Base-by-base conservation (phyloP, 1,140 invertebrate species). In the Aphis craccivora region DNA sequence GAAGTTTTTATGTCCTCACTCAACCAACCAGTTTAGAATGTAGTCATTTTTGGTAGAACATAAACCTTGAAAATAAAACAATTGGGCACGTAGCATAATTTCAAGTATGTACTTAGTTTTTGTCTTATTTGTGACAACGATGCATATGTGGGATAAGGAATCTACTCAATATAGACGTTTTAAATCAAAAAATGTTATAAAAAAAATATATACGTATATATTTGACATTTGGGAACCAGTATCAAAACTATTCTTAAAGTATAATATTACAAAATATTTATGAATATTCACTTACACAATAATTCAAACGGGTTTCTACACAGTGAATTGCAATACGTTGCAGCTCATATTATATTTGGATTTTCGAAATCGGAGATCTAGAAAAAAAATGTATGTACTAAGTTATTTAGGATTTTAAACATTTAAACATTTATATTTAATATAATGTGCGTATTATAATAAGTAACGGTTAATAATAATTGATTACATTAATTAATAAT, bases 31-130 rank as follows among this genome's bases (percentile, higher is more conserved):
- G 90, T 91, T 81, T 91, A 91, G 43, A 48, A 91, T 48, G 60
- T 48, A 83, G 67, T 91, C n/a, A 67, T 90, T 60, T 55, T 60
- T 67, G 25, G 51, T 9, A n/a, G 37, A 43, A 83, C 90, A 48
- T 51, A 91, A 91, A 91, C 90, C 90, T 91, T 91, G 90, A 91
- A 91, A 91, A 83, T n/a, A 91, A 91, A 91, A 91, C 67, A 48
- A 83, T 91, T 83, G 43, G 5, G 76, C 40, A 76, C 60, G 40
- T 76, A 45, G 35, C 53, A 91, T 45, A 48, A 91, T 35, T 67
- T 43, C 43, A 91, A 25, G 67, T 51, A 18, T 48, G 48, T 48
- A 91, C 53, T 67, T 40, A 67, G 89, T 11, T 90, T 90, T 90
- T 90, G 53, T 90, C 55, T 60, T 67, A 25, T 90, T 90, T 90